Conservation (phyloP, 2,113 vertebrate genomes). For the Equus przewalskii region DNA sequence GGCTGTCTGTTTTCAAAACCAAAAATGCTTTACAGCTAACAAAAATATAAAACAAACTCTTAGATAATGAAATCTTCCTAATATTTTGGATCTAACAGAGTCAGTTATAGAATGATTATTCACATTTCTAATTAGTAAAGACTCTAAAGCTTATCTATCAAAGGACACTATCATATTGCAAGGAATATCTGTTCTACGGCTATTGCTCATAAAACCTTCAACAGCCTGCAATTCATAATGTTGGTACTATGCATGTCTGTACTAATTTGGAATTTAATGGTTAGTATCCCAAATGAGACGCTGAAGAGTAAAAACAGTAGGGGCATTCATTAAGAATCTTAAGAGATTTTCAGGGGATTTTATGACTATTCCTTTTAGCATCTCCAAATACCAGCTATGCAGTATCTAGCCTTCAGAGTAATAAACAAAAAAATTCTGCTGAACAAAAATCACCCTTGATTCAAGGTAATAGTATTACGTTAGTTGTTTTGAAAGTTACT, state of each 20-base stretch:
- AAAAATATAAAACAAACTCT: neutral
- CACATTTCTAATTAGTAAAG: neutral
- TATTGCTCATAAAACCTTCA: neutral
- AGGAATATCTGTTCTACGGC: neutral
- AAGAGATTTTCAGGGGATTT: neutral
- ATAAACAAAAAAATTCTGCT: neutral
- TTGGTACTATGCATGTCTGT: neutral
- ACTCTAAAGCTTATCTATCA: neutral
- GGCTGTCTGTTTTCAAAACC: neutral
- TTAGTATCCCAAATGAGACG: neutral
- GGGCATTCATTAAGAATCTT: neutral
- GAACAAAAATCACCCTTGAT: neutral
- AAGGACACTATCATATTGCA: neutral
- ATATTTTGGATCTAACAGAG: neutral
- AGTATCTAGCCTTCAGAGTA: neutral
- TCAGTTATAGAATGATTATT: neutral
- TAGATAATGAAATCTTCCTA: neutral
- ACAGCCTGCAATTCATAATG: neutral
- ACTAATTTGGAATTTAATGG: constrained; percentile 45
- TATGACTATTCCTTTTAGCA: neutral
- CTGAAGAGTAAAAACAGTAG: neutral
- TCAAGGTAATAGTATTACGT: neutral
- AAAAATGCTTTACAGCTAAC: neutral
- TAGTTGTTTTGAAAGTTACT: neutral
- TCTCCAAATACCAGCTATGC: neutral